A percentile compares a stretch with the other conserved stretches of the same genome.
phyloP scores from a whole-genome alignment of 30 jellyfish, hydroid and myxozoan species.

The Morbakka virulenta region DNA sequence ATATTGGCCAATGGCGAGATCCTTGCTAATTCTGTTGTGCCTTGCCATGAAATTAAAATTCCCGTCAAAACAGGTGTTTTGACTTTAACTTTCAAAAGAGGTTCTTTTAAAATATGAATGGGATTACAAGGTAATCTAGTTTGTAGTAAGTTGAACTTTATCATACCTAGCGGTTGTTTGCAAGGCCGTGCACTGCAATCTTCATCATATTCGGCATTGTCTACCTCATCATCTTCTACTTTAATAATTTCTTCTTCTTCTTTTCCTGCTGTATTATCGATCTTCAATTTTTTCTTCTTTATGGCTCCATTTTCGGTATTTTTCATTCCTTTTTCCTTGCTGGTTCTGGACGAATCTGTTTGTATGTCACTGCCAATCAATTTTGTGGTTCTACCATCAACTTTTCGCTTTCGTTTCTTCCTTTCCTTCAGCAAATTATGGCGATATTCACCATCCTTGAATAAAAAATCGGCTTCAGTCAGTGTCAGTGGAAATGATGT shows the following conservation, averaged over 20 bases:
- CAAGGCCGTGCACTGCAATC: constrained; percentile 93
- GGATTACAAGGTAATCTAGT: too few relatives aligned
- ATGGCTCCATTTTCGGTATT: constrained; percentile 9
- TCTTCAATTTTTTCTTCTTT: constrained; percentile 8
- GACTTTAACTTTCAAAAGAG: too few relatives aligned
- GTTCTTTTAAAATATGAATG: too few relatives aligned
- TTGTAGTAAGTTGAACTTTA: not conserved
- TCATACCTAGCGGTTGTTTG: constrained; percentile 85
- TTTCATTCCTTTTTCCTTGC: constrained; percentile 35
- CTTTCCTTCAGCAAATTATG: constrained; percentile 49
- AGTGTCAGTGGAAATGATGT: not conserved
- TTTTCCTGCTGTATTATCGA: not conserved
- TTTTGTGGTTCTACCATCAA: constrained; percentile 6
- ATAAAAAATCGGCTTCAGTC: not conserved
- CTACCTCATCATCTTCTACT: constrained; percentile 59
- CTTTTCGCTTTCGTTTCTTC: constrained; percentile 73
- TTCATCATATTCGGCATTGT: constrained; percentile 74
- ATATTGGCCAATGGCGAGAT: too few relatives aligned
- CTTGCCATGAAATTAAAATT: too few relatives aligned
- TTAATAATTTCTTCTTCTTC: constrained; percentile 20
- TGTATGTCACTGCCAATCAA: not conserved
- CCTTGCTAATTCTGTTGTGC: too few relatives aligned
- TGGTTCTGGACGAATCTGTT: not conserved
- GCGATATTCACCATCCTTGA: constrained; percentile 88
- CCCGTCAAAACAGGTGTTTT: too few relatives aligned